Percentiles rank a stretch among this genome's conserved stretches.
Conservation (phyloP, 2,797 vertebrate genomes). For the Macrochelys suwanniensis region DNA sequence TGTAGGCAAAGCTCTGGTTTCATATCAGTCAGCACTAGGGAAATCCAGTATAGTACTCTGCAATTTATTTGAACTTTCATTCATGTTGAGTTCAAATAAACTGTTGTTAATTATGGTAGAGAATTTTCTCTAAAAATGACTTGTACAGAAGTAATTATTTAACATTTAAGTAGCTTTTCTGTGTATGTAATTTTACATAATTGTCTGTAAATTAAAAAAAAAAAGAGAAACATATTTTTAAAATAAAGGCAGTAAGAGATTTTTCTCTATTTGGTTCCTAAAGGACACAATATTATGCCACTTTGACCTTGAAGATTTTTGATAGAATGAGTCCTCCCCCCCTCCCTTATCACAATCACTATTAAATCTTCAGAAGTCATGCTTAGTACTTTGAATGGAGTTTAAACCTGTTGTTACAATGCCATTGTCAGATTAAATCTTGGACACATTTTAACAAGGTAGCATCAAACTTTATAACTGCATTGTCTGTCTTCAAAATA, state of each 20-base stretch:
- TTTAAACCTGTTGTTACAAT: not conserved
- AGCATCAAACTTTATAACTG: conserved; percentile 31
- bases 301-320: conserved; percentile 25
- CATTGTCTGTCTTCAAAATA: conserved; percentile 49
- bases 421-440: conserved; percentile 8
- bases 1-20: not conserved
- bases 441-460: conserved; percentile 8
- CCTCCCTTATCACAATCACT: conserved; percentile 12
- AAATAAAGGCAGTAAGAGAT: not conserved
- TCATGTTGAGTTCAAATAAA: conserved; percentile 49
- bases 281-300: not conserved
- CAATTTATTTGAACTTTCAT: conserved; percentile 15
- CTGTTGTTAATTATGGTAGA: not conserved
- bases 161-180: conserved; percentile 30
- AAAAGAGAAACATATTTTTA: not conserved
- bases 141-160: conserved; percentile 44
- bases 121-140: conserved; percentile 51
- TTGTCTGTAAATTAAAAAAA: not conserved
- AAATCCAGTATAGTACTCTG: not conserved
- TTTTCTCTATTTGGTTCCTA: not conserved
- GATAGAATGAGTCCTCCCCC: accelerated
- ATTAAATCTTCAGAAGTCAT: conserved; percentile 1
- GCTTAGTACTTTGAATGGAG: conserved; percentile 32
- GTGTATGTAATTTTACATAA: not conserved
- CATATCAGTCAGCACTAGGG: not conserved